Base-by-base conservation (phyloP, 2,888 invertebrate species). In the Pseudococcus longispinus region DNA sequence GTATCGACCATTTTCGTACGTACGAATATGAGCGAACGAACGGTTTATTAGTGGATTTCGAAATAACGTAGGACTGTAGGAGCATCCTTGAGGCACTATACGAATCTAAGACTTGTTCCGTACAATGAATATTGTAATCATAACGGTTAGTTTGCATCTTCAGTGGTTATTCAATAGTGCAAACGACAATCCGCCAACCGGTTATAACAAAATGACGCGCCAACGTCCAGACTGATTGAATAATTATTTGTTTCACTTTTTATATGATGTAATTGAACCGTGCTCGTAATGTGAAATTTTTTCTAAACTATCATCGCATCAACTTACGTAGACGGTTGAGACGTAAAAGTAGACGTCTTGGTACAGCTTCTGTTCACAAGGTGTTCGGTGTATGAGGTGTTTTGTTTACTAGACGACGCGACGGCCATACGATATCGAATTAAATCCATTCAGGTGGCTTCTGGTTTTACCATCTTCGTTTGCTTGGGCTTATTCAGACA, bases 121-220 rank as follows among this genome's bases (percentile, higher is more conserved):
- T 65, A 65, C 65, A 65, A 65, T 65, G 65, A 65, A 65, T 65
- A 65, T 65, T 65, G 65, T 65, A 65, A 65, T 65, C 65, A 65
- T 65, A 65, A 65, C 65, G 65, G 65, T 65, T 65, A 65, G 65
- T 65, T 65, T 65, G 65, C 65, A 65, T 65, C 65, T 65, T 65
- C 65, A 65, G 65, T 65, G 65, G 65, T 65, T 65, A 65, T 65
- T 65, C 23, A 65, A 65, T 65, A 65, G 65, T 65, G 65, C 65
- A 26, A 65, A 26, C 65, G 65, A 65, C 65, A 65, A 65, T 65
- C 65, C 26, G 65, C 65, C 23, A 65, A 65, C 65, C 65, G 65
- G 65, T 65, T 65, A 65, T 65, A 65, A 26, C 65, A 65, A 65
- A 65, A 65, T 65, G 65, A 65, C 65, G 65, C 65, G 15, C 65